Percentiles rank a stretch among this genome's conserved stretches.
Conservation (phyloP, 92 coral and sea anemone genomes). For the Palythoa grandis region DNA sequence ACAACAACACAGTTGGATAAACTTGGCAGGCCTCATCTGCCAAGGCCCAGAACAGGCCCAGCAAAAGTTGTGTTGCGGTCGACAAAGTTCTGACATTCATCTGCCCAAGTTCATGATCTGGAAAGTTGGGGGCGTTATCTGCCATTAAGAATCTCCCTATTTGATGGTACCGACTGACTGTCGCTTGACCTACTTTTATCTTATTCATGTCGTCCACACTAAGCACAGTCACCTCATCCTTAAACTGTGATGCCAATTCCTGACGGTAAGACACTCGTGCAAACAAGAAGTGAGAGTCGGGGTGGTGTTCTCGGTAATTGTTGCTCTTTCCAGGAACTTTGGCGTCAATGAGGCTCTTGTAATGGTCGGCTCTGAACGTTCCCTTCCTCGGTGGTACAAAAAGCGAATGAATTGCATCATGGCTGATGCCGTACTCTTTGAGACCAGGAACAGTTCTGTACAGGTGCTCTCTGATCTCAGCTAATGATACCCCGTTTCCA, state of each 20-base stretch:
- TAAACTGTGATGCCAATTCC: background rate
- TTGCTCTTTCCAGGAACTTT: conserved; percentile 1
- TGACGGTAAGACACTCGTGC: background rate
- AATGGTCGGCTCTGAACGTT: background rate
- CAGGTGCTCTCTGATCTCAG: conserved; percentile 40
- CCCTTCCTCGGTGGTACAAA: background rate
- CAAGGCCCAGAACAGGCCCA: no score
- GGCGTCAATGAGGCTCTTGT: background rate
- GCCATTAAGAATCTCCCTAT: background rate
- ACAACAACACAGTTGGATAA: no score
- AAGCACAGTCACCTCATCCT: background rate
- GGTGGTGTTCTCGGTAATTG: background rate
- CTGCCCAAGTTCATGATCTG: no score
- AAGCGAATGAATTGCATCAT: background rate
- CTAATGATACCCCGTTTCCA: conserved; percentile 28
- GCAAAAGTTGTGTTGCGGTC: no score
- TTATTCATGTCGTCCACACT: background rate
- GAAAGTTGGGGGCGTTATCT: background rate
- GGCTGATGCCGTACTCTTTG: background rate
- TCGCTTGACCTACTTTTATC: conserved; percentile 2
- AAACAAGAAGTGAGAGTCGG: background rate
- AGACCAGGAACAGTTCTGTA: conserved; percentile 1
- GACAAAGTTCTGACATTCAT: no score
- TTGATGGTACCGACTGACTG: background rate
- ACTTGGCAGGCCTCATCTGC: no score